Base-by-base conservation (phyloP, 2,888 invertebrate species). In the Neoscelio sp. region DNA sequence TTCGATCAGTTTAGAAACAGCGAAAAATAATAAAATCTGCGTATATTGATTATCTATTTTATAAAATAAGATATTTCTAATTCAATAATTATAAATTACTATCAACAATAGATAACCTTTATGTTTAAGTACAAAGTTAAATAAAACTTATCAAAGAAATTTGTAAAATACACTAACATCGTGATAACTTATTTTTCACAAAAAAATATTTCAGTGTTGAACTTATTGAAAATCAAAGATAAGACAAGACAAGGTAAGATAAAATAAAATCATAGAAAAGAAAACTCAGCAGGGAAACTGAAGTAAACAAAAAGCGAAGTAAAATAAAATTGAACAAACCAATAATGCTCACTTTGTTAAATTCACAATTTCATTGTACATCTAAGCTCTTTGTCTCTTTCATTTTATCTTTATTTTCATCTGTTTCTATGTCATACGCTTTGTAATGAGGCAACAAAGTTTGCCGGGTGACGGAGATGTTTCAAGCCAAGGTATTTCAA, bases 381-480 rank as follows among this genome's bases (percentile, higher is more conserved):
- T 60, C 35, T 64, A 64, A 73, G 73, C 73, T 54, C 48, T 54
- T 54, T 54, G 46, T 56, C 64, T 44, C 40, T 12, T 46, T 38
- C 33, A 8, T 74, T 65, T 35, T 65, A 23, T 12, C 65, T 48
- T 65, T 58, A 48, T 65, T 65, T 58, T 65, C 48, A 28, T 58
- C 56, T 17, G 64, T 28, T 60, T 28, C 60, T 60, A 33, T 50
- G 52, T 50, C 58, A 65, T 74, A 58, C 42, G 65, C 50, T 65
- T 58, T 65, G 40, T 74, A 74, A 74, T 65, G 65, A 74, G 42
- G 23, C 48, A 48, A 74, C 64, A 50, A 65, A 65, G 65, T 74
- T 65, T 65, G 50, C 42, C 48, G 56, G 54, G 44, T 65, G 65
- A 65, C 74, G 50, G 26, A 65, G 65, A 50, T 42, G 48, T 38